Conservation (phyloP, 2,113 vertebrate genomes). For the Genyomyrus donnyi region DNA sequence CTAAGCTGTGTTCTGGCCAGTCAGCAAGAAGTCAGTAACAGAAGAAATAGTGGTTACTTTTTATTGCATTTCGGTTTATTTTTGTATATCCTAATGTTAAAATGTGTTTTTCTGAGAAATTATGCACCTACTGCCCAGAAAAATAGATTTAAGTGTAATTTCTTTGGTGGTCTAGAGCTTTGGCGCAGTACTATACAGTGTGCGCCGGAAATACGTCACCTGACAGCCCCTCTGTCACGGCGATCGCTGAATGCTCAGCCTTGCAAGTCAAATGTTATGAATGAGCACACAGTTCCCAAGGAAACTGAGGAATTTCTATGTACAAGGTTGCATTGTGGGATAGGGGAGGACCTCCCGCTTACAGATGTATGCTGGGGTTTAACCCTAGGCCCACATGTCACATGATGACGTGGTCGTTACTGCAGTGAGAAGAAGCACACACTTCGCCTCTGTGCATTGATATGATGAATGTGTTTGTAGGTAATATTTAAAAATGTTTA, state of each 20-base stretch:
- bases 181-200: neutral
- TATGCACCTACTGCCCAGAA: neutral
- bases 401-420: neutral
- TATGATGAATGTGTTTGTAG: neutral
- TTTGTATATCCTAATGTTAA: neutral
- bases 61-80: neutral
- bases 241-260: neutral
- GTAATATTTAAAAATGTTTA: neutral
- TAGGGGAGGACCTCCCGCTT: neutral
- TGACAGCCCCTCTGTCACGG: neutral
- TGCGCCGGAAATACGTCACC: neutral
- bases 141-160: neutral
- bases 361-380: neutral
- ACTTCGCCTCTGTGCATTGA: neutral
- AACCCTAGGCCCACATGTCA: neutral
- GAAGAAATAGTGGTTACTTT: neutral
- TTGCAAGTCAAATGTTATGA: neutral
- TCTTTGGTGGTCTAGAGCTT: neutral
- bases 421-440: neutral
- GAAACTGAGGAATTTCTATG: neutral
- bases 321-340: conserved; percentile 9
- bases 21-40: neutral
- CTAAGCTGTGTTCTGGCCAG: neutral
- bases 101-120: neutral
- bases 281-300: neutral